Conservation (phyloP, 2,888 invertebrate genomes). For the Blomia tropicalis region DNA sequence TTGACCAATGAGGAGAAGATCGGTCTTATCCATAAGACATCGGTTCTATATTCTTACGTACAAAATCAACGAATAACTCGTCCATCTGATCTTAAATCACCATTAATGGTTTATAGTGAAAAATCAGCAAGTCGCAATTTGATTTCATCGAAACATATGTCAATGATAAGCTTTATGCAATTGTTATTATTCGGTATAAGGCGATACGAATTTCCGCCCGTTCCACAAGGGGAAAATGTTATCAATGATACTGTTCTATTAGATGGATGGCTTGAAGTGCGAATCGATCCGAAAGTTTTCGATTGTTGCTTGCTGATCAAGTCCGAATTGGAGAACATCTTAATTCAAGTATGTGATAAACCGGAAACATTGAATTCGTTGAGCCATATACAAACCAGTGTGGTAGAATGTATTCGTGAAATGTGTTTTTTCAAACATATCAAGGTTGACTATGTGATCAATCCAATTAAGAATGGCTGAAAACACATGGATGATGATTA, state of each 20-base stretch:
- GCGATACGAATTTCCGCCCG: slow-evolving; percentile 60
- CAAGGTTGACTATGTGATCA: not conserved
- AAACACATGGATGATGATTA: not conserved
- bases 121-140: slow-evolving; percentile 72
- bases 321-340: not conserved
- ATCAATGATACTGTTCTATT: slow-evolving; percentile 45
- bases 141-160: slow-evolving; percentile 87
- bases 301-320: not conserved
- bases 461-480: not conserved
- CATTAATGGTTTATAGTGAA: slow-evolving; percentile 93
- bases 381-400: not conserved
- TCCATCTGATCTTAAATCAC: slow-evolving; percentile 58
- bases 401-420: not conserved
- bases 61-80: not conserved
- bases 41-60: slow-evolving; percentile 59
- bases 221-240: slow-evolving; percentile 32
- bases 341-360: not conserved
- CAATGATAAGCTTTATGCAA: slow-evolving; percentile 87
- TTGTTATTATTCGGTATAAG: slow-evolving; percentile 78
- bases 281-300: slow-evolving; percentile 16
- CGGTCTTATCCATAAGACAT: slow-evolving; percentile 88
- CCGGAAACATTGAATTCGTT: not conserved
- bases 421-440: not conserved
- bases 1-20: slow-evolving; percentile 85
- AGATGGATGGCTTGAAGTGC: slow-evolving; percentile 57